Percentiles rank a stretch among this genome's conserved stretches.
Conservation (phyloP, 1,140 invertebrate species). For the Neodiprion pinetum region DNA sequence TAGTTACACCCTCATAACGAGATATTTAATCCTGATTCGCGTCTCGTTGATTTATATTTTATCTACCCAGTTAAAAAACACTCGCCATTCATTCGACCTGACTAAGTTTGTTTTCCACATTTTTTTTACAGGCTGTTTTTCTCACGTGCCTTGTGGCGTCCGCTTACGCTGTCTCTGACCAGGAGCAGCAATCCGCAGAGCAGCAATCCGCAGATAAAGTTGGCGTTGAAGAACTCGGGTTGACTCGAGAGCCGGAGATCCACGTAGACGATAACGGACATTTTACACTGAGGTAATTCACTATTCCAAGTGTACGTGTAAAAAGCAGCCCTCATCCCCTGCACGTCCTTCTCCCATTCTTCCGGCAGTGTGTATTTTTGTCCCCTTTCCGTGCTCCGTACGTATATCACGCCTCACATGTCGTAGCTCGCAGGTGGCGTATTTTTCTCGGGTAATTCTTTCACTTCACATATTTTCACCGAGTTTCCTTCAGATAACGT, state of each 20-base stretch:
- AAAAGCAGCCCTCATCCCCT: not conserved
- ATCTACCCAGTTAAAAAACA: too few relatives aligned
- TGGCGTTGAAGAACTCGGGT: too few relatives aligned
- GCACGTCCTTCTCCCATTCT: not conserved
- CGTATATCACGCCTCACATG: too few relatives aligned
- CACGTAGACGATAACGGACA: not conserved
- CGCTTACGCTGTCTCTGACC: not conserved
- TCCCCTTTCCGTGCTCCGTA: not conserved
- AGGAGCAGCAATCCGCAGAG: not conserved
- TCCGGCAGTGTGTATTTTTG: not conserved
- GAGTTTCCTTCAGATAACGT: not conserved
- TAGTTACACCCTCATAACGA: too few relatives aligned
- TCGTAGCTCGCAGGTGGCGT: not conserved
- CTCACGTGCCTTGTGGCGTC: not conserved
- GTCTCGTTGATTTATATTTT: too few relatives aligned
- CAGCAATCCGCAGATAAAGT: not conserved
- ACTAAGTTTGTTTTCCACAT: not conserved
- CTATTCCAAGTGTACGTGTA: not conserved
- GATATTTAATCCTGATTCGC: too few relatives aligned
- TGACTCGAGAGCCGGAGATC: not conserved
- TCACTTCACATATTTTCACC: not conserved
- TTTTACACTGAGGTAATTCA: conserved; percentile 1
- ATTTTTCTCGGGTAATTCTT: not conserved
- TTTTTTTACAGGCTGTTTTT: not conserved
- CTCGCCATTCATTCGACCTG: too few relatives aligned